Percentiles rank a stretch among this genome's conserved stretches.
phyloP scores from a whole-genome alignment of 2,113 vertebrate genomes.

The Eolophus roseicapilla region DNA sequence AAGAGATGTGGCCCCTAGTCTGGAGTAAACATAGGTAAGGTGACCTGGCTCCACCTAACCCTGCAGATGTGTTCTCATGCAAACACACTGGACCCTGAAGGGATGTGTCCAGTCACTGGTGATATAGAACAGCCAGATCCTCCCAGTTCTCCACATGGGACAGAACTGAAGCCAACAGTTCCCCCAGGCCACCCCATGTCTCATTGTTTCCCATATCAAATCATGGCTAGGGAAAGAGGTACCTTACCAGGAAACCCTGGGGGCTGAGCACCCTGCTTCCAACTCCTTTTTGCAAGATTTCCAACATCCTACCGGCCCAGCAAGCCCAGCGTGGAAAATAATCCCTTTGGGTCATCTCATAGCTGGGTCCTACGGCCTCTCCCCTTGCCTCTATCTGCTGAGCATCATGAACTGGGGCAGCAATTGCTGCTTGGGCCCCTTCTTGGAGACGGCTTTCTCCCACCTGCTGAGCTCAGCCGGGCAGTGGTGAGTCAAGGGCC shows the following conservation, averaged over 20 bases:
- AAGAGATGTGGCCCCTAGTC: not conserved
- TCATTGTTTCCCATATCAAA: rapidly evolving
- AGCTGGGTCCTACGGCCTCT: not conserved
- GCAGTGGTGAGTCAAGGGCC: constrained; percentile 59
- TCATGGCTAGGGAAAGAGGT: not conserved
- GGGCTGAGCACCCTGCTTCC: not conserved
- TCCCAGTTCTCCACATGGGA: not conserved
- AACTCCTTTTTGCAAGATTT: not conserved
- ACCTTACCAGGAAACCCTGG: not conserved
- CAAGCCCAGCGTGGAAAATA: not conserved
- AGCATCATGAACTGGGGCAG: not conserved
- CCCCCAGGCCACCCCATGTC: rapidly evolving
- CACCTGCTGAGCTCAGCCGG: constrained; percentile 62
- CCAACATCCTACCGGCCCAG: not conserved
- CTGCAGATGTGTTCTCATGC: not conserved
- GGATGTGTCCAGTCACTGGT: not conserved
- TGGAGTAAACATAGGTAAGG: not conserved
- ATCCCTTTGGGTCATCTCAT: not conserved
- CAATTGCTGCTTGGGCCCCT: constrained; percentile 29
- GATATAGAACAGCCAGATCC: not conserved
- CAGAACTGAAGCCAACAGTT: not conserved
- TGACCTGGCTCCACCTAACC: not conserved
- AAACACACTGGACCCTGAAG: not conserved
- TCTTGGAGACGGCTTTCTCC: constrained; percentile 45
- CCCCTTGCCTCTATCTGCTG: not conserved